Conservation (phyloP, 2,113 vertebrate genomes). For the Zosterops borbonicus region DNA sequence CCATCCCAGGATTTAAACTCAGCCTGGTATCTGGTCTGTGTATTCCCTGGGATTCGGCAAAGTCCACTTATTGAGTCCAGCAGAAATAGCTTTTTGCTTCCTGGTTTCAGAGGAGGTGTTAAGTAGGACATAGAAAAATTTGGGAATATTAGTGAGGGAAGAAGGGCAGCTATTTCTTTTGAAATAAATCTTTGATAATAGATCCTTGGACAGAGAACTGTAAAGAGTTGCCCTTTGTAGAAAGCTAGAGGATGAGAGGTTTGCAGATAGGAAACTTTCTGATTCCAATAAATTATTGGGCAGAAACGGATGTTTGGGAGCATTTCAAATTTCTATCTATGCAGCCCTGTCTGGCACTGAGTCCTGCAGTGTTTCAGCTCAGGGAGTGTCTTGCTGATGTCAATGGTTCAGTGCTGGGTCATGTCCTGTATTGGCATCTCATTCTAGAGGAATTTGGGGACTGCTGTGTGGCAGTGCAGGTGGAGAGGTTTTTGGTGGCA, state of each 20-base stretch:
- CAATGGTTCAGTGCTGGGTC: not conserved
- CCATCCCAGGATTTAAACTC: not conserved
- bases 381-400: not conserved
- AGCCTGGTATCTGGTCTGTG: not conserved
- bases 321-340: not conserved
- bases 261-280: not conserved
- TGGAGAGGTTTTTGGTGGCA: not conserved
- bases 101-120: conserved; percentile 13
- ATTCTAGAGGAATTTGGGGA: not conserved
- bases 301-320: not conserved
- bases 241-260: not conserved
- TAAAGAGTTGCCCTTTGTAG: not conserved
- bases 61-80: conserved; percentile 10
- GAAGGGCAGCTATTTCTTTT: not conserved
- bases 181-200: not conserved
- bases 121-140: conserved; percentile 45
- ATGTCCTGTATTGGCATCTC: not conserved
- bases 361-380: not conserved
- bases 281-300: not conserved
- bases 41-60: not conserved
- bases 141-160: conserved; percentile 31
- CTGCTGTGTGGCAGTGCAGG: not conserved
- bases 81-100: not conserved
- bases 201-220: not conserved
- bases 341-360: not conserved